Conservation (phyloP, 2,797 vertebrate species). For the Hippocampus kuda region DNA sequence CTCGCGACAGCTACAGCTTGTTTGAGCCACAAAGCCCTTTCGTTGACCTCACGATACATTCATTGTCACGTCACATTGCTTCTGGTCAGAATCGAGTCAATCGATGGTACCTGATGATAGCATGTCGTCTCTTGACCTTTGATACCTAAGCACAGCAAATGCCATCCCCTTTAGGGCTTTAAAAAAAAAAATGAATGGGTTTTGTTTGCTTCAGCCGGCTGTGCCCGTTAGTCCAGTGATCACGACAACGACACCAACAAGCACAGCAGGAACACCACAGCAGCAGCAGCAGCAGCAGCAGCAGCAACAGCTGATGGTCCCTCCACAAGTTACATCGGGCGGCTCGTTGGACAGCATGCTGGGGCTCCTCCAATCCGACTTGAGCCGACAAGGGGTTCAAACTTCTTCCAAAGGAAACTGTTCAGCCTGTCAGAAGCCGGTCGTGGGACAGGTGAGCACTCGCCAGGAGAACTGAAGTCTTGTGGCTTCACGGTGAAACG, state of each 20-base stretch:
- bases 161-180: neutral
- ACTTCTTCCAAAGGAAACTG: constrained; percentile 84
- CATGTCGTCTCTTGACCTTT: no score
- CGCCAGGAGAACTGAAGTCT: no score
- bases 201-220: constrained; percentile 46
- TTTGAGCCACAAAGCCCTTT: no score
- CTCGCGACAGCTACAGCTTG: no score
- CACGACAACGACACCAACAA: constrained; percentile 36
- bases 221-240: constrained; percentile 52
- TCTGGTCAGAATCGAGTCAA: no score
- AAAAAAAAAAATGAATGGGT: neutral
- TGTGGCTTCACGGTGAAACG: no score
- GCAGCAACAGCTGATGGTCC: constrained; percentile 49
- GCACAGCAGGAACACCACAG: constrained; percentile 24
- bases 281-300: constrained; percentile 38
- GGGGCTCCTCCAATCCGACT: constrained; percentile 82
- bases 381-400: constrained; percentile 81
- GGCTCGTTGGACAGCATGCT: constrained; percentile 87
- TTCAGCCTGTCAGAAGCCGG: constrained; percentile 82
- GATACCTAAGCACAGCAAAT: no score
- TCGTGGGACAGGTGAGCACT: constrained; percentile 78
- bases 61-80: no score
- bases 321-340: constrained; percentile 51
- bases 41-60: no score
- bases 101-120: no score